Conservation (phyloP, 2,113 vertebrate species). For the pig (Sus scrofa) region T2T-Sscrofa CM000812.6:148546001-148546500, state of each 20-base stretch:
- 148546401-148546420: too few species aligned
- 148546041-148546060: not conserved
- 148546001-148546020: not conserved
- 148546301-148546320: not conserved
- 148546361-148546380: too few species aligned
- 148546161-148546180: not conserved
- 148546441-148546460: too few species aligned
- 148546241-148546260: not conserved
- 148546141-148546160: not conserved
- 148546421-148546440: too few species aligned
- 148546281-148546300: not conserved
- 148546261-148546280: not conserved
- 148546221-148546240: not conserved
- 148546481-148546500: too few species aligned
- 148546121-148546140: not conserved
- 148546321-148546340: not conserved
- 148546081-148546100: not conserved
- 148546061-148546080: not conserved
- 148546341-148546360: too few species aligned
- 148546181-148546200: not conserved
- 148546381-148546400: too few species aligned
- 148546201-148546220: not conserved
- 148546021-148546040: not conserved
- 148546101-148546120: constrained; percentile 1
- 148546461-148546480: too few species aligned